Base-by-base conservation (phyloP, 2,888 invertebrate species). In the Opisthograptis luteolata region DNA sequence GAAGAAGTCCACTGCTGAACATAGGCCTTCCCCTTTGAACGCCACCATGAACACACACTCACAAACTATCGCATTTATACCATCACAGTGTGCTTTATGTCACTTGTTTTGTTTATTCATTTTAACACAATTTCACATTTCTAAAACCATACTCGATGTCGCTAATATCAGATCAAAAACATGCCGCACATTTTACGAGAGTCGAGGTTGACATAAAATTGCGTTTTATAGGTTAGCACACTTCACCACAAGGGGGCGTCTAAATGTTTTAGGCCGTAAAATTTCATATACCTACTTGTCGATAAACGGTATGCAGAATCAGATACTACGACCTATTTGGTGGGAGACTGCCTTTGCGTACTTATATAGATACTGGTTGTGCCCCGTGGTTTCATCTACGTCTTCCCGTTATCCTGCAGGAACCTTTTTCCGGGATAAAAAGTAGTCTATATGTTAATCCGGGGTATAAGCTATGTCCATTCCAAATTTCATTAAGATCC, bases 121-220 rank as follows among this genome's bases (percentile, higher is more conserved):
- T 13, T 14, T 4, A 5, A 5, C 7, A 13, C 14, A 24, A 0
- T 9, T 22, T 30, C 28, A 17, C 32, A 15, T 42, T 48, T 42
- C 14, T 15, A 17, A 36, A 37, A 28, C 20, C 30, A 17, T 8
- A 15, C 10, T 31, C 36, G 19, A 12, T 32, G 12, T 12, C 37
- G 41, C 42, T 42, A 48, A 48, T 36, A 40, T 46, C 34, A 51
- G 54, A 58, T 62, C 59, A 53, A 56, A 58, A 54, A 37, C 55
- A 45, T 54, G 25, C 48, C 44, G 19, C 46, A 32, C 36, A 42
- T 65, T 73, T 71, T 64, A 78, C 67, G 79, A 69, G 64, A 68
- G 73, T 70, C 61, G 64, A 66, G 68, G 69, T 70, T 61, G 62
- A 60, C 76, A 76, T 83, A 83, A 83, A 83, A 76, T 70, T 66